Conservation (phyloP, 2,113 vertebrate species). For the Elephas maximus region DNA sequence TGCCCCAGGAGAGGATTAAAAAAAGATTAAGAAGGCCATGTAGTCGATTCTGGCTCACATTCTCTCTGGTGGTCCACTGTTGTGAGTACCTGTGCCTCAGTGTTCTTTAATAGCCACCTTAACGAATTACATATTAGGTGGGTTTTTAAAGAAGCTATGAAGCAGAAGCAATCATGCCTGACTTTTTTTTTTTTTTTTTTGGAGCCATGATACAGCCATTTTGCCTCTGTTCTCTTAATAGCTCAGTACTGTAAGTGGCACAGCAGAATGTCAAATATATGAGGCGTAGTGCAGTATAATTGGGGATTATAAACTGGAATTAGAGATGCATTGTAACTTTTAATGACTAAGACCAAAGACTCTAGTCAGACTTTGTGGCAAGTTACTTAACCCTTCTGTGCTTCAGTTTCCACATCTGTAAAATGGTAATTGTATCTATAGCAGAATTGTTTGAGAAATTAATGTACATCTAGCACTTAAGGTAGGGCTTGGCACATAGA, state of each 20-base stretch:
- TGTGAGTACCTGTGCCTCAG: background rate
- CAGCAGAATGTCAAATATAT: background rate
- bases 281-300: background rate
- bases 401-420: constrained; percentile 4
- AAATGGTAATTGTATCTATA: background rate
- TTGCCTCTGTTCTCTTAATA: background rate
- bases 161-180: background rate
- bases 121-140: background rate
- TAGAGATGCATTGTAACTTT: background rate
- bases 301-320: background rate
- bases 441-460: background rate
- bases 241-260: background rate
- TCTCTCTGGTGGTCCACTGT: background rate
- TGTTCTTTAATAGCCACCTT: background rate
- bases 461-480: background rate
- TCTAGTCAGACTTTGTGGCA: background rate
- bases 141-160: constrained; percentile 32
- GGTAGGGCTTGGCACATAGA: background rate
- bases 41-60: constrained; percentile 32
- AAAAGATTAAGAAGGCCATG: background rate
- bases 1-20: too few species aligned
- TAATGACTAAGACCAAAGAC: constrained; percentile 17
- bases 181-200: constrained; percentile 44
- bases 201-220: background rate
- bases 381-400: constrained; percentile 23